phyloP scores from a whole-genome alignment of 2,888 invertebrate genomes.

The Acrobasis consociella region DNA sequence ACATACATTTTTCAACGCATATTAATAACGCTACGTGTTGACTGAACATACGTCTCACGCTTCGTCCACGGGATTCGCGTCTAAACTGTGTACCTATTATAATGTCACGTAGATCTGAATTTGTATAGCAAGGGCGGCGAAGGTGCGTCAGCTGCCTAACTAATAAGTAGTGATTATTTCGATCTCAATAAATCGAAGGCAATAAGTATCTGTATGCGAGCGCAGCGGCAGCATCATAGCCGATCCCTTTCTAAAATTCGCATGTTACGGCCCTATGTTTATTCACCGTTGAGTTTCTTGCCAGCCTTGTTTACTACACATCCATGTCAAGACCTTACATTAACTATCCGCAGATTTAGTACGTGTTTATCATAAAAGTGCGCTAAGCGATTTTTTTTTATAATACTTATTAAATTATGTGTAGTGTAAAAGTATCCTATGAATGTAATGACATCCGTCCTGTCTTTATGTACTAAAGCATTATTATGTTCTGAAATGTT shows the following conservation, averaged over 20 bases:
- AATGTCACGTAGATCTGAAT: conserved; percentile 58
- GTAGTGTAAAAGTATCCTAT: not conserved
- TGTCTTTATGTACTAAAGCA: not conserved
- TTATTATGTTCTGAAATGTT: not conserved
- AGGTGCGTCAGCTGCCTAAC: conserved; percentile 19
- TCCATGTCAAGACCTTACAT: conserved; percentile 5
- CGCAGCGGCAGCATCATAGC: conserved; percentile 27
- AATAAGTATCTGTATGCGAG: conserved; percentile 37
- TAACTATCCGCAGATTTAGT: conserved; percentile 23
- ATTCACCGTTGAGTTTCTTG: conserved; percentile 18
- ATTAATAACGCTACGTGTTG: conserved; percentile 6
- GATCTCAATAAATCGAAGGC: conserved; percentile 32
- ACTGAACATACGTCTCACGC: conserved; percentile 11
- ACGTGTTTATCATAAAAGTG: conserved; percentile 8
- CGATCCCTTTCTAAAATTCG: conserved; percentile 23
- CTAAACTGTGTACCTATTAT: conserved; percentile 30
- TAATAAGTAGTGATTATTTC: conserved; percentile 16
- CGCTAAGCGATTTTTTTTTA: not conserved
- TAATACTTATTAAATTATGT: not conserved
- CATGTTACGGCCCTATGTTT: conserved; percentile 1
- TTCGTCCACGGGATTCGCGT: conserved; percentile 9
- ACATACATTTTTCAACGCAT: conserved; percentile 7
- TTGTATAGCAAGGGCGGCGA: conserved; percentile 37
- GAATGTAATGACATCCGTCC: conserved; percentile 1
- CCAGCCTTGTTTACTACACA: conserved; percentile 10